Evolutionary conservation across 1,140 invertebrate genomes (phyloP).

Genomic region (Nasonia vitripennis): DNA sequence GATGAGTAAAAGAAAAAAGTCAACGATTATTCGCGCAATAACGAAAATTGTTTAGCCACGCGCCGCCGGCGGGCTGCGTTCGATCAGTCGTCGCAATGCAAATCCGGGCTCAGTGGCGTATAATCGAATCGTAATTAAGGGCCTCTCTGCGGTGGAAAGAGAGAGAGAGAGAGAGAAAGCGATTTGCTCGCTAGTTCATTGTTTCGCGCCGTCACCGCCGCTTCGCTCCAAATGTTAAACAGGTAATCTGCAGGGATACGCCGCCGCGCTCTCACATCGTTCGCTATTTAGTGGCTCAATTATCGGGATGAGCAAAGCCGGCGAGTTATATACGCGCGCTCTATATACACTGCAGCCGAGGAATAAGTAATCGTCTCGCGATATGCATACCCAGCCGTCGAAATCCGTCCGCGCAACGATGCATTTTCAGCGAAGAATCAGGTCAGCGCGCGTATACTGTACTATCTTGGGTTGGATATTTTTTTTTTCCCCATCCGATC

Average conservation of each 20-base stretch:
- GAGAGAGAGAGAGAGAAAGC: not conserved
- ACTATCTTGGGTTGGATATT: too few relatives aligned
- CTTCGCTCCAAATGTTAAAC: constrained; percentile 24
- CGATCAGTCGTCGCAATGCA: not conserved
- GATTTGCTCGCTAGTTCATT: constrained; percentile 18
- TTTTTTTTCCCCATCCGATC: too few relatives aligned
- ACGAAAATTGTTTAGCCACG: not conserved
- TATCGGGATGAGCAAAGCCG: not conserved
- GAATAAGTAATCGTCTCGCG: too few relatives aligned
- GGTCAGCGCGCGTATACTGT: too few relatives aligned
- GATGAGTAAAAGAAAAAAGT: not conserved
- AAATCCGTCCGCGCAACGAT: too few relatives aligned
- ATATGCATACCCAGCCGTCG: too few relatives aligned
- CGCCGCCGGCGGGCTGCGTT: too few relatives aligned
- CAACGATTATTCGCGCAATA: not conserved
- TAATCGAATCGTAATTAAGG: constrained; percentile 35
- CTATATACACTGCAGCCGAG: too few relatives aligned
- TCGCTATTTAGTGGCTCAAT: constrained; percentile 20
- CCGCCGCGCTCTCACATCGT: not conserved
- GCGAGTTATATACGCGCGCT: not conserved
- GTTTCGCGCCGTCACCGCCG: not conserved
- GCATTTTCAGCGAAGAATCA: too few relatives aligned
- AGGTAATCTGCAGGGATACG: not conserved
- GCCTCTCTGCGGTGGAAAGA: not conserved
- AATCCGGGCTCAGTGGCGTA: not conserved